Evolutionary conservation across 2,113 vertebrate genomes (phyloP).

Genomic region (Rhineura floridana): DNA sequence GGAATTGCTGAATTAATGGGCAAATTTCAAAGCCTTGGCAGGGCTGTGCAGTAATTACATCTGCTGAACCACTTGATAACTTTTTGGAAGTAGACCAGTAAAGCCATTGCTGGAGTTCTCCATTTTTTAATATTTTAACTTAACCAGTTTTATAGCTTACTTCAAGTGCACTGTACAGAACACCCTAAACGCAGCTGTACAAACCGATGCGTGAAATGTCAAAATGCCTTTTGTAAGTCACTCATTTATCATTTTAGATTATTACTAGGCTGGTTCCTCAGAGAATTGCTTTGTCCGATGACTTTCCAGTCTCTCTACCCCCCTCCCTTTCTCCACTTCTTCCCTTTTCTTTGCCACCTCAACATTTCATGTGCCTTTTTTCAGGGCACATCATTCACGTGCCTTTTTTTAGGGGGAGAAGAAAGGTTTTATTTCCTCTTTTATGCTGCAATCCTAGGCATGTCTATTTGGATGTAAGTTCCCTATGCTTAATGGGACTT

Average conservation of each 20-base stretch:
- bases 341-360: background rate
- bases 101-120: constrained; percentile 74
- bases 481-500: background rate
- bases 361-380: background rate
- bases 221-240: constrained; percentile 20
- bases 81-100: constrained; percentile 81
- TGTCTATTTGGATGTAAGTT: background rate
- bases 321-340: background rate
- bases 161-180: constrained; percentile 39
- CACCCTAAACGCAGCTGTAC: constrained; percentile 13
- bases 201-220: constrained; percentile 18
- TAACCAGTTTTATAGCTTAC: constrained; percentile 58
- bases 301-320: background rate
- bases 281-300: background rate
- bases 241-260: constrained; percentile 36
- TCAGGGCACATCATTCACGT: background rate
- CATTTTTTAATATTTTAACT: constrained; percentile 72
- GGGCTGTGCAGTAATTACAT: constrained; percentile 80
- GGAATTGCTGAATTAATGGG: constrained; percentile 82
- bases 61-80: constrained; percentile 80
- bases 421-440: too few relatives aligned
- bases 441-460: too few relatives aligned
- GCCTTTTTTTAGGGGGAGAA: too few relatives aligned
- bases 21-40: constrained; percentile 81
- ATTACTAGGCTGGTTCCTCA: background rate